Percentiles rank a stretch among this genome's conserved stretches.
phyloP scores from a whole-genome alignment of 2,113 vertebrate species.

The Chamaetylas fuelleborni region DNA sequence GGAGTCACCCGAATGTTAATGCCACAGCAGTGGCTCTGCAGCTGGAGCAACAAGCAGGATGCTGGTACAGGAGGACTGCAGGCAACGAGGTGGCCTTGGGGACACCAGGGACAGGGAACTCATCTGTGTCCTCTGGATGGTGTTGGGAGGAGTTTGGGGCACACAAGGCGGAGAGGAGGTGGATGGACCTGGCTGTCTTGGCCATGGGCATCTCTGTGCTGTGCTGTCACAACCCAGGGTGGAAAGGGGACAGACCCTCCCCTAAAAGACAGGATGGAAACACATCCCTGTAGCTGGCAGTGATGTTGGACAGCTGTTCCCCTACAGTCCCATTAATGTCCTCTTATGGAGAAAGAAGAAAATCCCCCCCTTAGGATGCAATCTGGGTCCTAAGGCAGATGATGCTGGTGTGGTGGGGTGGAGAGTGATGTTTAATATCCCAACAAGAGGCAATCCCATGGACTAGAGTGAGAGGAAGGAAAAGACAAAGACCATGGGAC shows the following conservation, averaged over 20 bases:
- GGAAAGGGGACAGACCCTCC: not conserved
- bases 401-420: not conserved
- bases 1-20: not conserved
- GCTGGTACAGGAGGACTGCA: not conserved
- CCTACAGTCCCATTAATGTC: not conserved
- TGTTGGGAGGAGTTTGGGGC: not conserved
- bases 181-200: not conserved
- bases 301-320: rapidly evolving
- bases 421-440: not conserved
- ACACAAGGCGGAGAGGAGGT: not conserved
- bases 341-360: not conserved
- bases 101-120: not conserved
- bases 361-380: not conserved
- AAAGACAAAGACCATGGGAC: not conserved
- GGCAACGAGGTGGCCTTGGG: not conserved
- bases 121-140: not conserved
- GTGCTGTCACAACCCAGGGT: not conserved
- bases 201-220: not conserved
- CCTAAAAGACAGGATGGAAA: rapidly evolving
- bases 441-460: not conserved
- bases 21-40: not conserved
- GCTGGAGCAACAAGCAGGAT: not conserved
- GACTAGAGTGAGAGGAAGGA: not conserved
- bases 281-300: not conserved
- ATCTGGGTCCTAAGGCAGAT: not conserved